phyloP scores from a whole-genome alignment of 2,888 invertebrate genomes.

The Eupithecia dodoneata region DNA sequence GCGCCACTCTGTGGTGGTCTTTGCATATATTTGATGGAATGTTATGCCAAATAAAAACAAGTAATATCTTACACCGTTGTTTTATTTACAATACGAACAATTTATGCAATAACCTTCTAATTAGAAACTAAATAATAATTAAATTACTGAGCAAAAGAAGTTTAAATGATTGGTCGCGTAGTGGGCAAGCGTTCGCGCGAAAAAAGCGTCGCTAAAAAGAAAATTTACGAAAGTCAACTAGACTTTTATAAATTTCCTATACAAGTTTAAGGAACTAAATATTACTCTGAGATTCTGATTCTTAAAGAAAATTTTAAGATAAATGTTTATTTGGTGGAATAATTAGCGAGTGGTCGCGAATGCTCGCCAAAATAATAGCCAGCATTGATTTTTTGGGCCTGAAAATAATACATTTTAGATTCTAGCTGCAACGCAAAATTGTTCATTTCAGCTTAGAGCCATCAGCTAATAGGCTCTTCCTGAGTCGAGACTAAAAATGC shows the following conservation, averaged over 20 bases:
- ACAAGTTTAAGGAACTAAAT: not conserved
- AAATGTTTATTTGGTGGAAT: not conserved
- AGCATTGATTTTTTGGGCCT: not conserved
- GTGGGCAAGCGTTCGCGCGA: not conserved
- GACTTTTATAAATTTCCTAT: not conserved
- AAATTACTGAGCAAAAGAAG: constrained; percentile 50
- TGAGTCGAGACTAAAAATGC: too few species aligned
- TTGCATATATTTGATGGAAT: not conserved
- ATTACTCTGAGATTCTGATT: not conserved
- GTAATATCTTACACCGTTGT: constrained; percentile 74
- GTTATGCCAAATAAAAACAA: constrained; percentile 32
- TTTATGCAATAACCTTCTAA: constrained; percentile 54
- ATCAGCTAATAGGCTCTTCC: too few species aligned
- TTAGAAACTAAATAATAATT: constrained; percentile 53
- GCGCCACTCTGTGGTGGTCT: too few species aligned
- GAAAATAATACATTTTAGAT: not conserved
- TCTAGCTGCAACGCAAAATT: not conserved
- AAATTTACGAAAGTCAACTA: not conserved
- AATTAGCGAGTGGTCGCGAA: not conserved
- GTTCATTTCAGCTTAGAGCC: not conserved
- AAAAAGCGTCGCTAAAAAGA: not conserved
- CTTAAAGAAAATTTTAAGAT: not conserved
- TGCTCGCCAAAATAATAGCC: not conserved
- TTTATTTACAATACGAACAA: constrained; percentile 74
- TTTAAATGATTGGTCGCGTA: constrained; percentile 8